phyloP scores from a whole-genome alignment of 2,113 vertebrate species.

The Xiphias gladius region DNA sequence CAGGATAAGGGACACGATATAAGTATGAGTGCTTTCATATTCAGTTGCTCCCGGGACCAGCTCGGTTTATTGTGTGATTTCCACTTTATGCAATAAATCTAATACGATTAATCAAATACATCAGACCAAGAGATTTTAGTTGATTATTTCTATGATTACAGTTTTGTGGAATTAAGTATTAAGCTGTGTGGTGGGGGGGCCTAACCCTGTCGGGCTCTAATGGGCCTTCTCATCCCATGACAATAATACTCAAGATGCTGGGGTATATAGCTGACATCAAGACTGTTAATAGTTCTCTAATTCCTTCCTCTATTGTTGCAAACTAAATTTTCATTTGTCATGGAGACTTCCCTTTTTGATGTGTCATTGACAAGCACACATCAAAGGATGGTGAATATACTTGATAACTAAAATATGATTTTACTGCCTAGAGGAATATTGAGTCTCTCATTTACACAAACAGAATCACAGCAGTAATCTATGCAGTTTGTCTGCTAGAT shows the following conservation, averaged over 20 bases:
- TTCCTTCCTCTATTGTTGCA: neutral
- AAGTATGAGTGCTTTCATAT: no score
- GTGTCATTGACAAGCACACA: neutral
- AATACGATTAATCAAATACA: no score
- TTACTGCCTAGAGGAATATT: neutral
- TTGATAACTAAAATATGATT: constrained; percentile 29
- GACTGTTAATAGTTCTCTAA: constrained; percentile 1
- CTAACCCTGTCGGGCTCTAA: no score
- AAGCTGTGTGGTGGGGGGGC: no score
- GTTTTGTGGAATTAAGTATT: no score
- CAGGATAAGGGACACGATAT: no score
- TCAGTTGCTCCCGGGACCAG: no score
- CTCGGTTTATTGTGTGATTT: no score
- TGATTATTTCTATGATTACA: no score
- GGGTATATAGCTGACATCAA: neutral
- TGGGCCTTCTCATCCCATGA: no score
- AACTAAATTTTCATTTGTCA: constrained; percentile 8
- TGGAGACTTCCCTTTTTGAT: neutral
- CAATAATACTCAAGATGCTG: neutral
- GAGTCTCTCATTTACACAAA: constrained; percentile 22
- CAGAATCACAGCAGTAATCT: constrained; percentile 15
- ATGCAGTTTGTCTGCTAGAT: constrained; percentile 2
- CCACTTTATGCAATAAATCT: no score
- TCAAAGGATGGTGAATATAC: neutral
- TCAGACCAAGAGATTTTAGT: no score